A percentile compares a stretch with the other conserved stretches of the same genome.
phyloP scores from a whole-genome alignment of 2,888 invertebrate species.

The Lithophane ornitopus region DNA sequence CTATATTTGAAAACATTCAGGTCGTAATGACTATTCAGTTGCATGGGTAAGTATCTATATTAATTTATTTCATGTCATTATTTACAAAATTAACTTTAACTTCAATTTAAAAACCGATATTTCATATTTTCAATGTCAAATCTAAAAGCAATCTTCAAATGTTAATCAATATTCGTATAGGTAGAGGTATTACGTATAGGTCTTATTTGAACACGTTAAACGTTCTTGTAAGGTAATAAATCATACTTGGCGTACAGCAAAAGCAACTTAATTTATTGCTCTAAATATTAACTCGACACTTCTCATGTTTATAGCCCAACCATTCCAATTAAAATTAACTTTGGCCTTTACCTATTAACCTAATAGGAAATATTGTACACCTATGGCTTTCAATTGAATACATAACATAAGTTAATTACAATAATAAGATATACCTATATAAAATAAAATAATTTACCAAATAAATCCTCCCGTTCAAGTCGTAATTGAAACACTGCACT shows the following conservation, averaged over 20 bases:
- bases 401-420: background rate
- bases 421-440: no score
- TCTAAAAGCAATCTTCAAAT: background rate
- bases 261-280: constrained; percentile 8
- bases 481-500: constrained; percentile 68
- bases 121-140: background rate
- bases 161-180: background rate
- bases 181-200: background rate
- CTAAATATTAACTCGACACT: constrained; percentile 16
- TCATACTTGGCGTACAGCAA: background rate
- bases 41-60: background rate
- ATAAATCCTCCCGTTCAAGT: constrained; percentile 56
- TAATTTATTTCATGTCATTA: background rate
- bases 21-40: background rate
- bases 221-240: constrained; percentile 2
- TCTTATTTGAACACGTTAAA: background rate
- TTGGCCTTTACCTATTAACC: constrained; percentile 11
- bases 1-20: constrained; percentile 3
- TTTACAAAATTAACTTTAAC: background rate
- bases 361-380: background rate
- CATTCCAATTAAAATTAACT: constrained; percentile 11
- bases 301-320: constrained; percentile 4
- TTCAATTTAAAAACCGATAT: background rate
- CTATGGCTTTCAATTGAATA: background rate
- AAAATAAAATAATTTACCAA: constrained; percentile 64